phyloP scores from a whole-genome alignment of 1,140 invertebrate species.

The Branchinecta lynchi region DNA sequence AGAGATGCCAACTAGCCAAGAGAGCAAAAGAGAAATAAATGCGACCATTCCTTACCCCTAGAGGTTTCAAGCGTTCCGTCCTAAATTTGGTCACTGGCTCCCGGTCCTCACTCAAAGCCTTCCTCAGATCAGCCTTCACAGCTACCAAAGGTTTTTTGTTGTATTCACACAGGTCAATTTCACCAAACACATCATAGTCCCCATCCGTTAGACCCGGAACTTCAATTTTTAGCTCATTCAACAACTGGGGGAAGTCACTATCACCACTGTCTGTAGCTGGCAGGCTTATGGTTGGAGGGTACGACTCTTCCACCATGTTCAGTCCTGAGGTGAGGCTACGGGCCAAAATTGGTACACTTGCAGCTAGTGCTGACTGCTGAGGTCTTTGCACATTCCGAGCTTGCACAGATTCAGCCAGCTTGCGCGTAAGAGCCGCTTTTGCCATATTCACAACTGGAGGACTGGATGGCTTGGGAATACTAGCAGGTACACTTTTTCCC shows the following conservation, averaged over 20 bases:
- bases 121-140: neutral
- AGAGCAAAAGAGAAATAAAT: neutral
- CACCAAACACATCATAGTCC: neutral
- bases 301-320: neutral
- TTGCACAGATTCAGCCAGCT: neutral
- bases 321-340: neutral
- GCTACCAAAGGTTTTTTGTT: neutral
- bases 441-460: neutral
- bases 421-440: neutral
- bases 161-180: neutral
- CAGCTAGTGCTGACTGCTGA: neutral
- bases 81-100: neutral
- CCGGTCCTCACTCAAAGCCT: neutral
- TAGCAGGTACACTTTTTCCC: slow-evolving; percentile 28
- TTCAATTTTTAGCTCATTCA: slow-evolving; percentile 8
- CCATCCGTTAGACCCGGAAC: neutral
- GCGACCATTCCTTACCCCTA: neutral
- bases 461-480: slow-evolving; percentile 12
- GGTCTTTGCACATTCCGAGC: neutral
- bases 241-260: neutral
- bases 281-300: neutral
- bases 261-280: slow-evolving; percentile 2
- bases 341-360: neutral
- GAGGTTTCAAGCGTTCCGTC: neutral
- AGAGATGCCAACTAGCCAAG: too few species aligned